Conservation (phyloP, 2,888 invertebrate species). For the Acleris cristana region DNA sequence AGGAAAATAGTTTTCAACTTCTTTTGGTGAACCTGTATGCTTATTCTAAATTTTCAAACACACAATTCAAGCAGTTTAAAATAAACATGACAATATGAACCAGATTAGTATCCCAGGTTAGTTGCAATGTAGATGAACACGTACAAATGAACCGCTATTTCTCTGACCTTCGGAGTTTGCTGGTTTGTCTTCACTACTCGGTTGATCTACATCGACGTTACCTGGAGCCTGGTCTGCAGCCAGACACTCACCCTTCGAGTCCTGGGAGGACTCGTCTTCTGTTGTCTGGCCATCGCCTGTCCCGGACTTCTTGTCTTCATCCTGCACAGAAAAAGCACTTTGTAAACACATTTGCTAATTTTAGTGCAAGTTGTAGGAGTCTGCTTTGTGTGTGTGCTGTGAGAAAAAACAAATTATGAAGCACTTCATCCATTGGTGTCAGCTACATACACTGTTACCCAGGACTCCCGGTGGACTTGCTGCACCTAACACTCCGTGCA, state of each 20-base stretch:
- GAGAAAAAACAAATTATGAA: no score
- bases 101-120: constrained; percentile 61
- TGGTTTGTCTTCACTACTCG: constrained; percentile 52
- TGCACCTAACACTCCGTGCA: no score
- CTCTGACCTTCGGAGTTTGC: constrained; percentile 61
- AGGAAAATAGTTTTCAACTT: no score
- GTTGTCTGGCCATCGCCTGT: constrained; percentile 78
- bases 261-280: constrained; percentile 82
- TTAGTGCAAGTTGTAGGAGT: no score
- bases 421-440: no score
- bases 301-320: constrained; percentile 81
- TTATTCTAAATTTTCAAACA: no score
- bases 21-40: no score
- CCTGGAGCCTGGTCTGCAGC: constrained; percentile 59
- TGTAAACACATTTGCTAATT: no score
- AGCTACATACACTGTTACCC: no score
- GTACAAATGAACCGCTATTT: constrained; percentile 46
- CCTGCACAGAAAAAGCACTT: constrained; percentile 52
- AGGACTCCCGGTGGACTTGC: no score
- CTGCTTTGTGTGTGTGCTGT: no score
- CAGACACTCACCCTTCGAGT: constrained; percentile 79
- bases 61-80: background rate
- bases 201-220: constrained; percentile 76
- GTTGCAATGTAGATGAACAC: constrained; percentile 75
- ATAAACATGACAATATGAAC: constrained; percentile 22